Percentiles rank a stretch among this genome's conserved stretches.
Evolutionary conservation across 2,888 invertebrate species (phyloP).

Genomic region (Marasmarcha lunaedactyla): DNA sequence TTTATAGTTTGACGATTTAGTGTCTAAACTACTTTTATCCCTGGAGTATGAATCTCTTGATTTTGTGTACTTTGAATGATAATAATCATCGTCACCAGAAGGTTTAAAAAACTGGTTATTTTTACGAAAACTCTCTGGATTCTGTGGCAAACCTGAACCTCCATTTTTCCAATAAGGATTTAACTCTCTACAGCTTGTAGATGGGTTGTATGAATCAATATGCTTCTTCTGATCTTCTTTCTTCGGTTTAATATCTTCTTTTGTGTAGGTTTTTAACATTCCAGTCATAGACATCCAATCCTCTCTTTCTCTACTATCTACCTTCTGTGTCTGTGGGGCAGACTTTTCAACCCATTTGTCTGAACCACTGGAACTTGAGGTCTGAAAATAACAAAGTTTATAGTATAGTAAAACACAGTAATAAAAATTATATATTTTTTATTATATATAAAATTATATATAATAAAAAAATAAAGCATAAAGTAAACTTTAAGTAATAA

Average conservation of each 20-base stretch:
- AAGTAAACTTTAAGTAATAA: neutral
- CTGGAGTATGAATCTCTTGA: too few species aligned
- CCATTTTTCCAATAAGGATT: constrained; percentile 95
- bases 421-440: too few species aligned
- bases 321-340: constrained; percentile 15
- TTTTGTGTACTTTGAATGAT: constrained; percentile 22
- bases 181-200: constrained; percentile 80
- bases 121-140: constrained; percentile 39
- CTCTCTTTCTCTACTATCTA: too few species aligned
- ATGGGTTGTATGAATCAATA: constrained; percentile 75
- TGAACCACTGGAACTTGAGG: constrained; percentile 36
- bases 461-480: constrained; percentile 3
- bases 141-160: constrained; percentile 83
- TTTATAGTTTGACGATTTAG: neutral
- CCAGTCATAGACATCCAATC: constrained; percentile 85
- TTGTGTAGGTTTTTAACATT: constrained; percentile 51
- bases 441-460: constrained; percentile 4
- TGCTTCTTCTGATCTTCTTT: constrained; percentile 63
- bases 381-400: constrained; percentile 22
- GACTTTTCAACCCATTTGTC: constrained; percentile 75
- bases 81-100: constrained; percentile 32
- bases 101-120: constrained; percentile 51
- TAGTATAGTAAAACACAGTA: constrained; percentile 2
- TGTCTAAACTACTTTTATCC: too few species aligned
- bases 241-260: constrained; percentile 55